A percentile compares a stretch with the other conserved stretches of the same genome.
These are phyloP conservation scores for Emmelina monodactyla DNA, from an alignment of 2,888 invertebrate species.

Conservation along the genomic window DNA sequence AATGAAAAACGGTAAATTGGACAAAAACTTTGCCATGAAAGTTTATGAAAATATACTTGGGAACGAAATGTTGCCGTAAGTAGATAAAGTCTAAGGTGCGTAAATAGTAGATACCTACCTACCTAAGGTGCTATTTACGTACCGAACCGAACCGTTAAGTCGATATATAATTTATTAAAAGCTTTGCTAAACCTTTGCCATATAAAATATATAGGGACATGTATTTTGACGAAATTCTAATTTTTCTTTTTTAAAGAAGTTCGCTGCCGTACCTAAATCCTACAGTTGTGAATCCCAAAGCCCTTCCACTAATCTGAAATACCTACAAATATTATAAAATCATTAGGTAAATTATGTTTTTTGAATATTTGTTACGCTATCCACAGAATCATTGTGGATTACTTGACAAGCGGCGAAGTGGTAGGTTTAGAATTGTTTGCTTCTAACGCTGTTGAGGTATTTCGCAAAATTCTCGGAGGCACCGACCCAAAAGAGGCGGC, in stretches of 20 bases:
- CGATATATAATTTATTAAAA: too few species aligned
- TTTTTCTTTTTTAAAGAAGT: too few species aligned
- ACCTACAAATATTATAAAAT: too few species aligned
- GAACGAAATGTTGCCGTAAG: neutral
- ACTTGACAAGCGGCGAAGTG: constrained; percentile 75
- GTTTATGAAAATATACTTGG: constrained; percentile 52
- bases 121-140: neutral
- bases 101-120: neutral
- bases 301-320: too few species aligned
- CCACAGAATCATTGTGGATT: constrained; percentile 59
- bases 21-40: constrained; percentile 70
- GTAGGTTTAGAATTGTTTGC: constrained; percentile 79
- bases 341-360: too few species aligned
- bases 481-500: constrained; percentile 68
- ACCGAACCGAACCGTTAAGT: neutral
- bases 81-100: neutral
- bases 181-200: too few species aligned
- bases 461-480: constrained; percentile 71
- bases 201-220: too few species aligned
- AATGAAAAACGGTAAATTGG: constrained; percentile 77
- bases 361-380: too few species aligned
- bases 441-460: constrained; percentile 70
- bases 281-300: too few species aligned
- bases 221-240: too few species aligned
- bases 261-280: too few species aligned